Percentiles rank a stretch among this genome's conserved stretches.
Evolutionary conservation across 2,888 invertebrate species (phyloP).

Genomic region (Tineola bisselliella): DNA sequence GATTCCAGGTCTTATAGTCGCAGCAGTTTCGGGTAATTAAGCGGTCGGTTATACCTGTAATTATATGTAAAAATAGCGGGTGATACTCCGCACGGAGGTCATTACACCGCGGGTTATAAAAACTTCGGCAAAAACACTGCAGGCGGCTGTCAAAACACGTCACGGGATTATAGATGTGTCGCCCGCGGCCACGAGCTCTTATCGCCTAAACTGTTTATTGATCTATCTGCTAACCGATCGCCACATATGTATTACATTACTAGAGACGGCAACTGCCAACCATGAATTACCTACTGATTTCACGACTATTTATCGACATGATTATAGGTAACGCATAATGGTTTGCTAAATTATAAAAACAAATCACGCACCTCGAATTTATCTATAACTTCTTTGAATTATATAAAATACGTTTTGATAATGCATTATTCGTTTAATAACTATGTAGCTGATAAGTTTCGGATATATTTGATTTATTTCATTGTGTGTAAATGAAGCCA

Average conservation of each 20-base stretch:
- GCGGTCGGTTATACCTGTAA: constrained; percentile 51
- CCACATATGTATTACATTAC: background rate
- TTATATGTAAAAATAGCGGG: constrained; percentile 38
- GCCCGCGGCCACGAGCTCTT: constrained; percentile 35
- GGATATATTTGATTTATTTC: background rate
- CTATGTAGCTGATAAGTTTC: background rate
- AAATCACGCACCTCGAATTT: too few species aligned
- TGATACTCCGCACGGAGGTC: constrained; percentile 22
- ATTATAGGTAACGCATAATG: background rate
- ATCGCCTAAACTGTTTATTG: constrained; percentile 17
- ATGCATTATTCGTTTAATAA: too few species aligned
- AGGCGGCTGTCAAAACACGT: constrained; percentile 56
- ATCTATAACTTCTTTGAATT: too few species aligned
- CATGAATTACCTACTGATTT: background rate
- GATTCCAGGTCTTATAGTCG: constrained; percentile 35
- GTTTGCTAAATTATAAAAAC: background rate
- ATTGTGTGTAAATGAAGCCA: background rate
- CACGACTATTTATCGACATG: background rate
- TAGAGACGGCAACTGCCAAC: background rate
- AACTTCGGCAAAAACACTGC: constrained; percentile 18
- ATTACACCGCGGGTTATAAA: background rate
- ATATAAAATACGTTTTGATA: too few species aligned
- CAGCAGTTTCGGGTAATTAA: constrained; percentile 57
- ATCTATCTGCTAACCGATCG: constrained; percentile 10
- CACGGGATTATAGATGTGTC: constrained; percentile 60